These are phyloP conservation scores for Pantelozetes paolii DNA, from an alignment of 2,888 invertebrate genomes.

Conservation along the genomic window DNA sequence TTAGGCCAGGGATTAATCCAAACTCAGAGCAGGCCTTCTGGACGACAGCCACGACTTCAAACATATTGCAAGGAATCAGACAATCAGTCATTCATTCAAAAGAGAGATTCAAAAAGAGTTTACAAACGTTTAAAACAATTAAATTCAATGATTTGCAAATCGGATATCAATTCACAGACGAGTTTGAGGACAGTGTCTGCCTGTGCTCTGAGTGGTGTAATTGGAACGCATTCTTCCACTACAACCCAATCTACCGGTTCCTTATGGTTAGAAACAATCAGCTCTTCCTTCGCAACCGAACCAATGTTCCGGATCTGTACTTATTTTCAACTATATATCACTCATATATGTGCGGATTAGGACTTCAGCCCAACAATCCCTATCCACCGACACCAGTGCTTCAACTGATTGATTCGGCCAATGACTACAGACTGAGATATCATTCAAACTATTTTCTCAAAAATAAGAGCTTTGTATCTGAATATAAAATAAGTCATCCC, in stretches of 20 bases:
- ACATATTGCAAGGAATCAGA: neutral
- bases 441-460: neutral
- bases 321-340: neutral
- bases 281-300: neutral
- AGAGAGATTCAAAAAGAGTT: neutral
- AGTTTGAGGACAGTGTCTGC: neutral
- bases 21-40: neutral
- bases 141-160: constrained; percentile 7
- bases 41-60: neutral
- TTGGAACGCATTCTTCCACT: constrained; percentile 20
- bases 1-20: neutral
- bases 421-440: neutral
- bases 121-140: too few species aligned
- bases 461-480: neutral
- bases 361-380: neutral
- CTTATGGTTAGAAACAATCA: neutral
- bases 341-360: neutral
- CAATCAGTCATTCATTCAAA: neutral
- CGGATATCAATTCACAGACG: neutral
- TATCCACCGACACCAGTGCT: neutral
- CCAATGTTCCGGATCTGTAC: neutral
- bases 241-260: constrained; percentile 33
- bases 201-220: constrained; percentile 32
- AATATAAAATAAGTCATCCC: neutral
- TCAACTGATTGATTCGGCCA: neutral